Percentiles rank a stretch among this genome's conserved stretches.
phyloP scores from a whole-genome alignment of 2,113 vertebrate species.

The Gadus macrocephalus region DNA sequence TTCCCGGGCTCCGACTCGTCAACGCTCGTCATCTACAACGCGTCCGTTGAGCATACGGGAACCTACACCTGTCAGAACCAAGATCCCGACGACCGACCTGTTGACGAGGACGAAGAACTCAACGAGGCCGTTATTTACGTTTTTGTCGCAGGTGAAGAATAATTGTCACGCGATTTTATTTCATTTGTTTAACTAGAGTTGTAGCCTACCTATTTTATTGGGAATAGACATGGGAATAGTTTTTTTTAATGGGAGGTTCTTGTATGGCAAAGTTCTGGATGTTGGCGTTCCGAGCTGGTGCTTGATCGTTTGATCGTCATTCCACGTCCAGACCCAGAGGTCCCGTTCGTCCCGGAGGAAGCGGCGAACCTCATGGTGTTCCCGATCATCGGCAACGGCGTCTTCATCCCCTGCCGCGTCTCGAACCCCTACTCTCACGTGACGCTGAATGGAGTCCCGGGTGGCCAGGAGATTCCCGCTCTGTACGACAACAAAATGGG shows the following conservation, averaged over 20 bases:
- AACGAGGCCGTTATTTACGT: conserved; percentile 79
- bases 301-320: not conserved
- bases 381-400: conserved; percentile 47
- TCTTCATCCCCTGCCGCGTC: conserved; percentile 82
- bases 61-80: conserved; percentile 72
- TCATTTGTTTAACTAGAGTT: too few species aligned
- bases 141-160: conserved; percentile 82
- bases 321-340: conserved; percentile 56
- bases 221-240: too few species aligned
- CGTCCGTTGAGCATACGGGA: conserved; percentile 76
- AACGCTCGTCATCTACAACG: conserved; percentile 78
- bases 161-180: not conserved
- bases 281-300: too few species aligned
- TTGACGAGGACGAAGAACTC: conserved; percentile 51
- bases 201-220: too few species aligned
- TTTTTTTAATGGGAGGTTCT: too few species aligned
- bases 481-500: conserved; percentile 81
- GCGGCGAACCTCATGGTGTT: conserved; percentile 56
- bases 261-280: too few species aligned
- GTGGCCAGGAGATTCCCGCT: conserved; percentile 54
- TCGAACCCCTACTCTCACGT: conserved; percentile 78
- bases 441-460: conserved; percentile 68
- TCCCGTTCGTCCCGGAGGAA: conserved; percentile 80
- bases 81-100: not conserved
- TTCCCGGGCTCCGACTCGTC: conserved; percentile 74